These are phyloP conservation scores for Drosophila helvetica DNA, from an alignment of 2,888 invertebrate genomes.

Conservation along the genomic window DNA sequence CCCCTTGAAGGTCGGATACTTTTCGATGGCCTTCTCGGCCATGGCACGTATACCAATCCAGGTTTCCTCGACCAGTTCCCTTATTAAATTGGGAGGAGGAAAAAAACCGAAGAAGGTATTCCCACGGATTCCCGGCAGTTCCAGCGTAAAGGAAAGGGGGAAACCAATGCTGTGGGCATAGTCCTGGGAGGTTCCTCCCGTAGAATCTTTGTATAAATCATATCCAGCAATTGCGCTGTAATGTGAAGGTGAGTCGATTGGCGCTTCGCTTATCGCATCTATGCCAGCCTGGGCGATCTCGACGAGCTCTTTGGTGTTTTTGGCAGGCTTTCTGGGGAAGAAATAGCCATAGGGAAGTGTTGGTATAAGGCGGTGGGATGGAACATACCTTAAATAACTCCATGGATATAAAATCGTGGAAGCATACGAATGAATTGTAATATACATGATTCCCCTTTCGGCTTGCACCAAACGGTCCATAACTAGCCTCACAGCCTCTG, in stretches of 20 bases:
- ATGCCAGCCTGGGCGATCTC: constrained; percentile 38
- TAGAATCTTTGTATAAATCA: neutral
- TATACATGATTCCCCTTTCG: constrained; percentile 85
- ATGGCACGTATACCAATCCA: constrained; percentile 84
- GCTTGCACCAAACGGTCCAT: constrained; percentile 82
- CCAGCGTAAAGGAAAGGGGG: constrained; percentile 86
- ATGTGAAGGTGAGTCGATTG: neutral
- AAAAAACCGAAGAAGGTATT: constrained; percentile 82
- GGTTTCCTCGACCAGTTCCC: constrained; percentile 86
- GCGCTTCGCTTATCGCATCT: constrained; percentile 75
- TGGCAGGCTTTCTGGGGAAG: neutral
- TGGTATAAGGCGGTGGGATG: neutral
- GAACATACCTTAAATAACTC: constrained; percentile 84
- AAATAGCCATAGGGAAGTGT: too few species aligned
- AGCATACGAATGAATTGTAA: constrained; percentile 89
- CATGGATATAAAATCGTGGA: constrained; percentile 86
- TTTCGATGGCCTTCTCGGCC: constrained; percentile 67
- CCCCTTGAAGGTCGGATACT: constrained; percentile 17
- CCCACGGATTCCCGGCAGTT: constrained; percentile 85
- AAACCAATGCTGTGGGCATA: constrained; percentile 86
- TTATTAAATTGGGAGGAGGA: constrained; percentile 85
- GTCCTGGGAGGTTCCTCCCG: constrained; percentile 88
- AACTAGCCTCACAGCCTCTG: constrained; percentile 85
- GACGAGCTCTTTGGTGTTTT: constrained; percentile 10
- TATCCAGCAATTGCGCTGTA: fast-evolving